A percentile compares a stretch with the other conserved stretches of the same genome.
phyloP scores from a whole-genome alignment of 37 sponge, comb jelly and placozoan genomes.

The Spongilla lacustris region DNA sequence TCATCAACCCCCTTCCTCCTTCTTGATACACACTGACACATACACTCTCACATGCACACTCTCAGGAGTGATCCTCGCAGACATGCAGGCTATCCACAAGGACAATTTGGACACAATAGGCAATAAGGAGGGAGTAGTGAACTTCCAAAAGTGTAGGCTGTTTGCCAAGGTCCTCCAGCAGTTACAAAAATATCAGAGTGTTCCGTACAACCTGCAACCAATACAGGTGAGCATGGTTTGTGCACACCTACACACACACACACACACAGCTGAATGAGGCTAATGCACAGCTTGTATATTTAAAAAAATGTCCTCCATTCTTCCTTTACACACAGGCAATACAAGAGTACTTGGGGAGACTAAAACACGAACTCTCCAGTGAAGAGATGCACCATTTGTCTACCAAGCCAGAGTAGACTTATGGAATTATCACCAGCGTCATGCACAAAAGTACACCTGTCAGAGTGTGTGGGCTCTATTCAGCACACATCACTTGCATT shows the following conservation, averaged over 20 bases:
- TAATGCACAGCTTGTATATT: conserved; percentile 10
- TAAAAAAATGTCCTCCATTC: not conserved
- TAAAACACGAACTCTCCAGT: conserved; percentile 2
- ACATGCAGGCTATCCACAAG: conserved; percentile 37
- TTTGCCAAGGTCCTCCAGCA: conserved; percentile 40
- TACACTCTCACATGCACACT: conserved; percentile 3
- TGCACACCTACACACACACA: conserved; percentile 53
- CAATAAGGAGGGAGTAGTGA: conserved; percentile 30
- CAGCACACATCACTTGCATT: too few relatives aligned
- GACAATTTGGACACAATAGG: conserved; percentile 7
- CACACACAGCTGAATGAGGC: conserved; percentile 22
- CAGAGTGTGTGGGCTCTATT: too few relatives aligned
- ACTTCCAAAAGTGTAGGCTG: conserved; percentile 59
- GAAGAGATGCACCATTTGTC: conserved; percentile 28
- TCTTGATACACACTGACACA: not conserved
- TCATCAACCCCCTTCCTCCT: not conserved
- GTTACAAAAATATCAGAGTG: conserved; percentile 38
- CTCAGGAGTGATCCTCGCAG: conserved; percentile 38
- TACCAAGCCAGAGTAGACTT: conserved; percentile 18
- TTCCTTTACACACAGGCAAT: conserved; percentile 14
- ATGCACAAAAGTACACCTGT: too few relatives aligned
- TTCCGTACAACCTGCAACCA: conserved; percentile 52
- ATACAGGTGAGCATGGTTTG: conserved; percentile 31
- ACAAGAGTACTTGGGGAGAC: conserved; percentile 25
- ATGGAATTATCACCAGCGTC: too few relatives aligned